Conservation (phyloP, 2,797 vertebrate genomes). For the Anabacerthia variegaticeps region DNA sequence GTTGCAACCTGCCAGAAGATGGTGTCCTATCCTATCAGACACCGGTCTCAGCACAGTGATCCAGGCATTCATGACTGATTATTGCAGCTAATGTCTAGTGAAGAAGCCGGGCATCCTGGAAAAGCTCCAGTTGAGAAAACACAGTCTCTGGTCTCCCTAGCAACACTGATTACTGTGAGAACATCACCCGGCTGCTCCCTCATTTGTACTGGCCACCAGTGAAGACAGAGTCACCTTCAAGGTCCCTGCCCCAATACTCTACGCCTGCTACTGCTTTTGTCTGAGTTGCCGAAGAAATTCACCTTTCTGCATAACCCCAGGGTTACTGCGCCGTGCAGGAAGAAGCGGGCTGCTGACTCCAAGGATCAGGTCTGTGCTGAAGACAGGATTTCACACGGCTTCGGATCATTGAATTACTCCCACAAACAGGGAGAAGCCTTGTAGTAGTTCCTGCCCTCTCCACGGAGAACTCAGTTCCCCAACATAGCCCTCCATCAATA, state of each 20-base stretch:
- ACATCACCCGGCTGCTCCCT: slow-evolving; percentile 35
- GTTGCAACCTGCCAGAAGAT: slow-evolving; percentile 60
- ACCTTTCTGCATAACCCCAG: background rate
- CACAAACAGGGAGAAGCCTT: background rate
- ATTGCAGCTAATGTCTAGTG: slow-evolving; percentile 51
- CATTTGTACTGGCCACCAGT: slow-evolving; percentile 28
- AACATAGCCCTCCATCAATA: background rate
- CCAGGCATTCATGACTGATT: slow-evolving; percentile 46
- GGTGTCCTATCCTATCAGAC: slow-evolving; percentile 65
- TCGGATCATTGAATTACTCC: background rate
- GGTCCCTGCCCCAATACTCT: background rate
- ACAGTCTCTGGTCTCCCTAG: slow-evolving; percentile 45
- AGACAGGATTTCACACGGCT: background rate
- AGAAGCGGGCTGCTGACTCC: background rate
- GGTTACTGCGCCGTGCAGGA: rapidly evolving
- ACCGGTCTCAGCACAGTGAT: slow-evolving; percentile 29
- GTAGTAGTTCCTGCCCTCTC: background rate
- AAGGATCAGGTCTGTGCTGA: background rate
- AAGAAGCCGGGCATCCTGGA: slow-evolving; percentile 33
- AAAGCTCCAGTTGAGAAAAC: slow-evolving; percentile 55
- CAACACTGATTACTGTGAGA: slow-evolving; percentile 30
- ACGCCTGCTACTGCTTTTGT: background rate
- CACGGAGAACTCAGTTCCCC: background rate
- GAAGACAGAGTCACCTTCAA: slow-evolving; percentile 43
- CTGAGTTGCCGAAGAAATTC: background rate